These are phyloP conservation scores for Poeciliopsis paucimaculata DNA, from an alignment of 2,797 vertebrate genomes.

Conservation along the genomic window DNA sequence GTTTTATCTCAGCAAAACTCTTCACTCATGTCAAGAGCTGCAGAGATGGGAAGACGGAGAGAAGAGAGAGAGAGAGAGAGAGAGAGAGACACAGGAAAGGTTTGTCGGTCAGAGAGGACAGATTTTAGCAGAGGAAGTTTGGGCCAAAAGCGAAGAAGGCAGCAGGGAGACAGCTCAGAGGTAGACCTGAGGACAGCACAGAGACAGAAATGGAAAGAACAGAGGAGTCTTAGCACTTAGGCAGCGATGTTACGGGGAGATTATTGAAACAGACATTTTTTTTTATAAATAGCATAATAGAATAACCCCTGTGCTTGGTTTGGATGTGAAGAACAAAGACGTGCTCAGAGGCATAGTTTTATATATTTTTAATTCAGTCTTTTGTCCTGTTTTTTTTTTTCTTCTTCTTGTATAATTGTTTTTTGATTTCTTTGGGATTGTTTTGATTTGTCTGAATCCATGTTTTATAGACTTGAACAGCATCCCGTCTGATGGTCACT, in stretches of 20 bases:
- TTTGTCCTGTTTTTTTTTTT: neutral
- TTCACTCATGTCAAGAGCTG: constrained; percentile 63
- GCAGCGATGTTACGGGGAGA: constrained; percentile 10
- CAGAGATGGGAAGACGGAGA: constrained; percentile 22
- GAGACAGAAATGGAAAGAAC: neutral
- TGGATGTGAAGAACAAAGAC: neutral
- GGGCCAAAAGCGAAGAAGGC: constrained; percentile 12
- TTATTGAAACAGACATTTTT: constrained; percentile 2
- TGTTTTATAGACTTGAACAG: neutral
- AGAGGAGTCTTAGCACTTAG: neutral
- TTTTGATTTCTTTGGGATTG: neutral
- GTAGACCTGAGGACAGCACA: constrained; percentile 19
- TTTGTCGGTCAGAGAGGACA: constrained; percentile 33
- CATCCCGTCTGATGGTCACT: neutral
- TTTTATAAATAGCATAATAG: neutral
- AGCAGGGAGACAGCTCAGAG: constrained; percentile 13
- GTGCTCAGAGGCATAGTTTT: neutral
- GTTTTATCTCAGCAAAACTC: constrained; percentile 72
- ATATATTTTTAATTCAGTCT: neutral
- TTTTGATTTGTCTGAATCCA: neutral
- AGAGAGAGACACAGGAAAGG: constrained; percentile 11
- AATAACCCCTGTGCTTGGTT: too few relatives aligned
- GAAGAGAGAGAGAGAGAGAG: constrained; percentile 5
- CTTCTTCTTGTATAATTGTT: neutral
- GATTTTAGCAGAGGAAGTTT: constrained; percentile 27